Percentiles rank a stretch among this genome's conserved stretches.
phyloP scores from a whole-genome alignment of 2,113 vertebrate genomes.

The Toxostoma redivivum region DNA sequence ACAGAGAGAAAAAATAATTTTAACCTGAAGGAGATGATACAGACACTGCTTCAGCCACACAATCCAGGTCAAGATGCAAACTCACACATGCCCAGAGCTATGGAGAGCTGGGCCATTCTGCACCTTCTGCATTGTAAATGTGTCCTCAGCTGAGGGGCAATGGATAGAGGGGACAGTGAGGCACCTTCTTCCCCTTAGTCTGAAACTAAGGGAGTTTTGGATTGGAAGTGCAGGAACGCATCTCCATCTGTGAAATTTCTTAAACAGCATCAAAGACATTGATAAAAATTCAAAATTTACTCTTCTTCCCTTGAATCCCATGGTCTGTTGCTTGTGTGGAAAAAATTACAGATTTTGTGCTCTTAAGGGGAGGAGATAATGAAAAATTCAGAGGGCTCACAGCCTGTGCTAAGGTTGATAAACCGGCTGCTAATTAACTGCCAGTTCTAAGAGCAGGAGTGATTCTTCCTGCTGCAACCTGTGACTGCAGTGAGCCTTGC shows the following conservation, averaged over 20 bases:
- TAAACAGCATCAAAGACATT: not conserved
- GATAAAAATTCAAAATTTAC: not conserved
- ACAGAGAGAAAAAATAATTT: not conserved
- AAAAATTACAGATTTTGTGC: not conserved
- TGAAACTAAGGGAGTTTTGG: not conserved
- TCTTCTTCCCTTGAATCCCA: not conserved
- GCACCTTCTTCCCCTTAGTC: not conserved
- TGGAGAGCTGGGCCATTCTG: not conserved
- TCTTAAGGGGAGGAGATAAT: not conserved
- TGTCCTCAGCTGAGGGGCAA: not conserved
- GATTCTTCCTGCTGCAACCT: not conserved
- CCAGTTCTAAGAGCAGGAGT: not conserved
- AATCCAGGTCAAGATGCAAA: not conserved
- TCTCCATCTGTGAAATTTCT: not conserved
- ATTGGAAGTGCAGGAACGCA: not conserved
- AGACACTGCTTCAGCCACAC: not conserved
- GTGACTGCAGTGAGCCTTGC: not conserved
- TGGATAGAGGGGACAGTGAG: not conserved
- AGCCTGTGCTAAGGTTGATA: not conserved
- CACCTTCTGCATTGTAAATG: not conserved
- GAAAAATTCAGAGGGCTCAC: not conserved
- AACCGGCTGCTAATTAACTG: not conserved
- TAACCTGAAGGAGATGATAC: not conserved
- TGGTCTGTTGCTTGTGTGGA: not conserved
- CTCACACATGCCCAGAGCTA: not conserved